phyloP scores from a whole-genome alignment of 2,797 vertebrate genomes.

The Enteromius viviparus region DNA sequence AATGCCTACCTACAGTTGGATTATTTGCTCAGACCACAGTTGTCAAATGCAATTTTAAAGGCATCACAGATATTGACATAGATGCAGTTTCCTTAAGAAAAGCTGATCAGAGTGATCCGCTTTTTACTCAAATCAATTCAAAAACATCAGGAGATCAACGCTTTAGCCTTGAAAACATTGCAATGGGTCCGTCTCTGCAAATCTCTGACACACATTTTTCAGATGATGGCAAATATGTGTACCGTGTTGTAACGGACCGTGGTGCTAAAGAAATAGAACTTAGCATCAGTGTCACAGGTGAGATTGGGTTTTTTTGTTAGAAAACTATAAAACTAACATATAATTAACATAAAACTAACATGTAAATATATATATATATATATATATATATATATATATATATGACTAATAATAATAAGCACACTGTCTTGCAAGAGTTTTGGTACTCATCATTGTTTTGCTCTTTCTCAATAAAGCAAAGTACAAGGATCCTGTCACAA shows the following conservation, averaged over 20 bases:
- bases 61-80: accelerated
- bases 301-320: neutral
- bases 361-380: neutral
- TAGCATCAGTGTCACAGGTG: slow-evolving; percentile 23
- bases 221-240: slow-evolving; percentile 17
- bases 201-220: neutral
- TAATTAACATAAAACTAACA: too few relatives aligned
- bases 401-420: neutral
- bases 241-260: neutral
- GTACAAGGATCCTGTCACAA: neutral
- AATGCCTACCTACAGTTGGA: neutral
- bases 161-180: neutral
- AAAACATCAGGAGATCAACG: neutral
- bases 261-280: accelerated
- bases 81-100: neutral
- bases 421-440: neutral
- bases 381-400: neutral
- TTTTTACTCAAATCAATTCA: neutral
- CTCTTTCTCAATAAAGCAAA: slow-evolving; percentile 61
- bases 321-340: neutral
- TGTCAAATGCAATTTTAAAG: neutral
- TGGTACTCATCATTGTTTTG: neutral
- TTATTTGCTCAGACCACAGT: neutral
- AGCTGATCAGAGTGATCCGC: accelerated
- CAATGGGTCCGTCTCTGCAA: neutral